Base-by-base conservation (phyloP, 2,888 invertebrate genomes). In the Smittia aterrima region DNA sequence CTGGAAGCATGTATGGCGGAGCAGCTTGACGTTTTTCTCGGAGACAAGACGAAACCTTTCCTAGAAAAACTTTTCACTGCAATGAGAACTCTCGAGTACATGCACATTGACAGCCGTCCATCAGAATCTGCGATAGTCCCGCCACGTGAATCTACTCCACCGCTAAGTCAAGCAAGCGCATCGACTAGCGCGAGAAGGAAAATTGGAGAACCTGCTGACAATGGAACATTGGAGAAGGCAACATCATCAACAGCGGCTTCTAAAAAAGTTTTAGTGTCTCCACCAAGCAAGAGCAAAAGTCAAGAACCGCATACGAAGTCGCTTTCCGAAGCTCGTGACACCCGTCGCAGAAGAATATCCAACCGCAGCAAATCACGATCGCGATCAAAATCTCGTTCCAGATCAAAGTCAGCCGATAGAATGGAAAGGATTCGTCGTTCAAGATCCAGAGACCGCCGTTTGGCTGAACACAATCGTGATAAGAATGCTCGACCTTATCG, bases 1-100 rank as follows among this genome's bases (percentile, higher is more conserved):
- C 86, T 98, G 25, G 88, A 92, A 74, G 91, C 92, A 77, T 92
- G 93, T 79, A 97, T 97, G 92, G 86, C 93, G 13, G 95, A 95
- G 78, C 98, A 99, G 82, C 86, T 99, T 32, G 96, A 98, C 82
- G 97, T 98, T 20, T 99, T 99, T 84, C 78, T 83, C 47, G 81
- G 80, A 1, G 80, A 79, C 76, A 96, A 96, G 84, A 98, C 97
- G 1, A 91, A 91, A 81, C 89, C 88, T 6, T 98, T 98, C 83
- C 95, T 98, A 22, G 93, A 93, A 77, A 87, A 91, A 79, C 85
- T 98, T 76, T 90, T 90, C 80, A 78, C 79, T 76, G 82, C 81
- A 74, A 83, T 83, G 70, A 79, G 79, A 77, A 80, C 80, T 62
- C 81, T 83, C 77, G 83, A 83, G 76, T 83, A 83, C 79, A 76